phyloP scores from a whole-genome alignment of 2,113 vertebrate species.

The Micromys minutus region DNA sequence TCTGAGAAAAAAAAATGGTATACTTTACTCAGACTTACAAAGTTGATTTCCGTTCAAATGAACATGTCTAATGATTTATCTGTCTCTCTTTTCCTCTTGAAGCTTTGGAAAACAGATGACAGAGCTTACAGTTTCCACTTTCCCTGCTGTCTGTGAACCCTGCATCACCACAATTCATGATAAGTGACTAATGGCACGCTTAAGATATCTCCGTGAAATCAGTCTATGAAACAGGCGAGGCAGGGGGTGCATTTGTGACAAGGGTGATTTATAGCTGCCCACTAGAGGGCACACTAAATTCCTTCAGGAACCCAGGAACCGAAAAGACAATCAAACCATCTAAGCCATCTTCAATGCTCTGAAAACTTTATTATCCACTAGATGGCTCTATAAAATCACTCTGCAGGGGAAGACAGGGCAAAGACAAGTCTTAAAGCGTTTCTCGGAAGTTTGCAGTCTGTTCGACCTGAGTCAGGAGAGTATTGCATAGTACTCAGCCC shows the following conservation, averaged over 20 bases:
- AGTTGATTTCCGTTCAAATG: background rate
- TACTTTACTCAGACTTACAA: background rate
- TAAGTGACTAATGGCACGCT: background rate
- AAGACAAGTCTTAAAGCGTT: background rate
- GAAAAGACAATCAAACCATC: background rate
- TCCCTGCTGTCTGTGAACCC: background rate
- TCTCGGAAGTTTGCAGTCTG: background rate
- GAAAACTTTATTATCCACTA: conserved; percentile 77
- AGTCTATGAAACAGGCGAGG: background rate
- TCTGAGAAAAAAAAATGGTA: background rate
- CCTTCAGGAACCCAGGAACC: background rate
- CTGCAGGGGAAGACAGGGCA: conserved; percentile 20
- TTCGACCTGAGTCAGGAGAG: background rate
- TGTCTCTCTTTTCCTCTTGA: background rate
- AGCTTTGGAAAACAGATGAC: background rate
- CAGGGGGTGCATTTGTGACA: background rate
- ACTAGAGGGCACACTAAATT: conserved; percentile 61
- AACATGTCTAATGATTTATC: background rate
- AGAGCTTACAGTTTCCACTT: background rate
- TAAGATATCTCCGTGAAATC: background rate
- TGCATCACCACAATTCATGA: background rate
- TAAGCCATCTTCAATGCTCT: background rate
- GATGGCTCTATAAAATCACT: conserved; percentile 84
- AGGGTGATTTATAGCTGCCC: background rate
- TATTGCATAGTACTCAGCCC: no score